Evolutionary conservation across 2,113 vertebrate species (phyloP).

Genomic region (Notiomystis cincta): DNA sequence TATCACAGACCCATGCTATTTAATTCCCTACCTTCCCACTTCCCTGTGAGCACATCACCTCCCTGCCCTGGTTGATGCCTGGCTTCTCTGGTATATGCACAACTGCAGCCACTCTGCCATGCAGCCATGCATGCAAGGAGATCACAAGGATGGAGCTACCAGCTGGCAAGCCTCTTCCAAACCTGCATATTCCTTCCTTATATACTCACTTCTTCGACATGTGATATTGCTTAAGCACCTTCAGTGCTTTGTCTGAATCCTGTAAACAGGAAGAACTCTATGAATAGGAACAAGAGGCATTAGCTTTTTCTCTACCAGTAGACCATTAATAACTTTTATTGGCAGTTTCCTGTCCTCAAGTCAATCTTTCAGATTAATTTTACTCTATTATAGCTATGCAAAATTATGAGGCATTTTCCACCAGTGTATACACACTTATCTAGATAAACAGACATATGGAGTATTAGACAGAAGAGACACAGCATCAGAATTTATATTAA

Average conservation of each 20-base stretch:
- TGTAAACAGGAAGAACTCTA: background rate
- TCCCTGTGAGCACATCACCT: background rate
- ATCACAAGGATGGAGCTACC: background rate
- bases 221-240: background rate
- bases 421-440: background rate
- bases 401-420: background rate
- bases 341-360: background rate
- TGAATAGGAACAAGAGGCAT: background rate
- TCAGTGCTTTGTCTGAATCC: background rate
- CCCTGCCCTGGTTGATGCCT: accelerated
- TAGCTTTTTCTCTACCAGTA: background rate
- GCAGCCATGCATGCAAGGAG: accelerated
- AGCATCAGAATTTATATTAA: background rate
- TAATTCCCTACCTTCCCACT: background rate
- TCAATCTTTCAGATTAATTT: background rate
- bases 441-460: background rate
- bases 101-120: background rate
- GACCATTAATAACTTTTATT: background rate
- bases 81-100: background rate
- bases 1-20: background rate
- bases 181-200: background rate
- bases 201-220: background rate
- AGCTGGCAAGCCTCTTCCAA: background rate
- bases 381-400: background rate
- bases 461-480: background rate